Evolutionary conservation across 1,140 invertebrate species (phyloP).

Genomic region (Calycopis cecrops): DNA sequence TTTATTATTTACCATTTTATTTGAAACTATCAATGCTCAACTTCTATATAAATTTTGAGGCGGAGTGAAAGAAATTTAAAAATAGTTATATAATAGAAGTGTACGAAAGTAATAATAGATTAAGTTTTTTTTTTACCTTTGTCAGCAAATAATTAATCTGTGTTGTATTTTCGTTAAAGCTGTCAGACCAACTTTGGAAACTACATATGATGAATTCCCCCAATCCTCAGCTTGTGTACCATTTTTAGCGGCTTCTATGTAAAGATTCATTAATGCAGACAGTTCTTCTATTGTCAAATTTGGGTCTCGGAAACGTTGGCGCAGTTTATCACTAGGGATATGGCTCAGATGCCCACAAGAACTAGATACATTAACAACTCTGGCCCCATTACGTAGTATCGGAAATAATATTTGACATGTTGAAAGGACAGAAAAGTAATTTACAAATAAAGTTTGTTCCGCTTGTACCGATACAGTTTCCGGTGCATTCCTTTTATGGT

Average conservation of each 20-base stretch:
- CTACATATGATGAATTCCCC: conserved; percentile 79
- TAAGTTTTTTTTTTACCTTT: conserved; percentile 35
- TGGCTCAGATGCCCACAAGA: conserved; percentile 77
- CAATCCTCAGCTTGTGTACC: conserved; percentile 69
- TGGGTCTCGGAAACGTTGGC: conserved; percentile 71
- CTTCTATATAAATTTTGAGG: no score
- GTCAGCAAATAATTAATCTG: conserved; percentile 39
- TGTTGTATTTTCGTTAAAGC: conserved; percentile 75
- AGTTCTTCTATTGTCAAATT: conserved; percentile 77
- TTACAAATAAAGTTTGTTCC: conserved; percentile 80
- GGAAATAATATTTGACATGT: conserved; percentile 82
- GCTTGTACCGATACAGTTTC: conserved; percentile 83
- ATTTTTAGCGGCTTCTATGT: conserved; percentile 74
- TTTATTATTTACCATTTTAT: no score
- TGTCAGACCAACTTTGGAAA: conserved; percentile 84
- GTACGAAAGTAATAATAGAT: no score
- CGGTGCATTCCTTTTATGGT: conserved; percentile 76
- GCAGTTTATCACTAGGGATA: conserved; percentile 75
- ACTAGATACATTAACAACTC: conserved; percentile 87
- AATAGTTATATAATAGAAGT: no score
- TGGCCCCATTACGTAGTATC: conserved; percentile 79
- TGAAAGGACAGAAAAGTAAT: conserved; percentile 80
- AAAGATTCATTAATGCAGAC: conserved; percentile 78
- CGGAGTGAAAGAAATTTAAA: no score
- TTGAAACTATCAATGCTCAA: no score